Base-by-base conservation (phyloP, 1,140 invertebrate genomes). In the Drosophila varians region DNA sequence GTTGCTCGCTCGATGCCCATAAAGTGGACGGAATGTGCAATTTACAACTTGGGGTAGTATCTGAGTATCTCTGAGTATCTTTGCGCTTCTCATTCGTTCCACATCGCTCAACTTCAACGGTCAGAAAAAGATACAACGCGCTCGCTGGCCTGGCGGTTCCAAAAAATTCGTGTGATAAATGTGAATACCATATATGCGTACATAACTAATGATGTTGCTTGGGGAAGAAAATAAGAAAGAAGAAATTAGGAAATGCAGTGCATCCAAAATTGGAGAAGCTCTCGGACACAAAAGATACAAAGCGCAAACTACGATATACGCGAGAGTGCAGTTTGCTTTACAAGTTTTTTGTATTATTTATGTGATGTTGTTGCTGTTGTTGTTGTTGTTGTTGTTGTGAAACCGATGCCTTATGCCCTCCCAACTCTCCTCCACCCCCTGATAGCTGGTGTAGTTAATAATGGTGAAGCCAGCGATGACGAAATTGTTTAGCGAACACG, bases 401-500 rank as follows among this genome's bases (percentile, higher is more conserved):
- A 48, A 31, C 46, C 9, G 46, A 48, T 21, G 14, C 6, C 55
- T 31, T 25, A 16, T 21, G 31, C 48, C 55, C 34, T 47, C 36
- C 38, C 28, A 23, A 52, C 45, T 65, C 43, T 12, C 68, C 60
- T 56, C 46, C 53, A 43, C 49, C 42, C 45, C 51, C 48, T 36
- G 26, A 48, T 38, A 36, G 65, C 57, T 38, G 60, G 48, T 49
- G 43, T 45, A 25, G 38, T 16, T 54, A 3, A n/a, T 36, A 56
- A 62, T 71, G 64, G 42, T 65, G 69, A 38, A 52, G 56, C 23
- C 54, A 58, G 38, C 49, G 82, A 84, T 84, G 80, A 84, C 80
- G 80, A 84, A 84, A 84, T 80, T 80, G 61, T 62, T 80, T 65
- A 84, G 80, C 82, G 72, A 87, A 84, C 84, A 71, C 64, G 65